Evolutionary conservation across 2,113 vertebrate species (phyloP), one percentile per base, ranked within the genome.

Genomic region (Ictalurus punctatus): DNA sequence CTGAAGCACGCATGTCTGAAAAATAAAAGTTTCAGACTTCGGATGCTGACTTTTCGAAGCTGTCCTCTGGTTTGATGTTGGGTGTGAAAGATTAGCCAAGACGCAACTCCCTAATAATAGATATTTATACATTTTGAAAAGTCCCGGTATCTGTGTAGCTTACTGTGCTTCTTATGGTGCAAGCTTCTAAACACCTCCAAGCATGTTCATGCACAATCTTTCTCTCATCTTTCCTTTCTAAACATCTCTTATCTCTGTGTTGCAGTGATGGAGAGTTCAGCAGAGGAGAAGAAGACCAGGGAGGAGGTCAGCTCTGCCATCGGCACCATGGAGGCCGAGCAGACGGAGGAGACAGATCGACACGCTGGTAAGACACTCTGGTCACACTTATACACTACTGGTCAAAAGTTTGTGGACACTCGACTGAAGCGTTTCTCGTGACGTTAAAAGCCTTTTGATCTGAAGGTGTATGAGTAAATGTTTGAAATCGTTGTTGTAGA

Each of bases 211-310:
- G 52, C 52, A 10, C 44, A 54, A 48, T 27, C 44, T 6, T 79
- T 56, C 27, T 34, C 19, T 76, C n/a, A 21, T 78, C 85, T 21
- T 13, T 30, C 30, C 7, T 14, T 23, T 76, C 59, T 84, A 56
- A 37, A 40, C 56, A n/a, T 69, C 30, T 30, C 34, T 65, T 61
- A 14, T 48, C 74, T 71, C 14, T 90, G 40, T 74, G 30, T 37
- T 54, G 25, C 86, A 93, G 92, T 91, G 84, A 90, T 91, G 91
- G 93, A 93, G 83, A 91, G 81, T 89, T 89, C 83, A 40, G 67
- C 59, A 69, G 93, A 93, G 23, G 92, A 93, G 2, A 88, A 81
- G 61, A 83, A 21, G 63, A 63, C 67, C 19, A 71, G 84, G 63
- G 86, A 86, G 21, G 34, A 63, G 17, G 58, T 86, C 69, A 67